Evolutionary conservation across 1,140 invertebrate species (phyloP).

Genomic region (Polypedilum vanderplanki): DNA sequence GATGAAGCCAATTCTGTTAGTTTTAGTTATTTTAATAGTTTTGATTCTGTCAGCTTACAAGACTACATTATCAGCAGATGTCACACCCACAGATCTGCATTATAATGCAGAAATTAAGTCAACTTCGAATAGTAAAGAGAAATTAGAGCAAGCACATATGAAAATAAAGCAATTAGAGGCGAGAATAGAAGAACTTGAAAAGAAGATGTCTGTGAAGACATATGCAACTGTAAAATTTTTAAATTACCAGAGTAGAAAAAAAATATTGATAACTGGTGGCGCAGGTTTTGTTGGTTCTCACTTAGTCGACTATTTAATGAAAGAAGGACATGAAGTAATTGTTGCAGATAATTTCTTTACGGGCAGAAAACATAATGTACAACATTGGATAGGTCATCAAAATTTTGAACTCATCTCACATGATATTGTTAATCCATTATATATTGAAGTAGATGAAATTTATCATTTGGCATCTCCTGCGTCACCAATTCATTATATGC

Average conservation of each 20-base stretch:
- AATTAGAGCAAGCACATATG: constrained; percentile 53
- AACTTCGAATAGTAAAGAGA: constrained; percentile 44
- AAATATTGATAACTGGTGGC: constrained; percentile 86
- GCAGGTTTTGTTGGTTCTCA: constrained; percentile 99
- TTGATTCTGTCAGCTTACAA: too few species aligned
- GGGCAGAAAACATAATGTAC: constrained; percentile 91
- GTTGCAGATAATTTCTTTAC: constrained; percentile 99
- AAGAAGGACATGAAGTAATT: constrained; percentile 94
- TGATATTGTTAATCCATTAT: constrained; percentile 97
- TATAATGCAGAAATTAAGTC: constrained; percentile 33
- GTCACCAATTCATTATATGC: constrained; percentile 98
- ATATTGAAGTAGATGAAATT: constrained; percentile 97
- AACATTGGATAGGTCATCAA: constrained; percentile 97
- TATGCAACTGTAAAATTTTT: constrained; percentile 87
- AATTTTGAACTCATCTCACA: constrained; percentile 99
- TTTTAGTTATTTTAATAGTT: too few species aligned
- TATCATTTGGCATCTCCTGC: constrained; percentile 98
- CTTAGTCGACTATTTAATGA: constrained; percentile 91
- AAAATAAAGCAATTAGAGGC: constrained; percentile 62
- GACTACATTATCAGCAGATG: too few species aligned
- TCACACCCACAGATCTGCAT: neutral
- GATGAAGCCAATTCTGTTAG: too few species aligned
- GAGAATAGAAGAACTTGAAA: constrained; percentile 62
- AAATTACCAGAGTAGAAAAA: constrained; percentile 82
- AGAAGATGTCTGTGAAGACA: constrained; percentile 61